These are phyloP conservation scores for Gryllus longicercus DNA, from an alignment of 2,888 invertebrate genomes.

Conservation along the genomic window DNA sequence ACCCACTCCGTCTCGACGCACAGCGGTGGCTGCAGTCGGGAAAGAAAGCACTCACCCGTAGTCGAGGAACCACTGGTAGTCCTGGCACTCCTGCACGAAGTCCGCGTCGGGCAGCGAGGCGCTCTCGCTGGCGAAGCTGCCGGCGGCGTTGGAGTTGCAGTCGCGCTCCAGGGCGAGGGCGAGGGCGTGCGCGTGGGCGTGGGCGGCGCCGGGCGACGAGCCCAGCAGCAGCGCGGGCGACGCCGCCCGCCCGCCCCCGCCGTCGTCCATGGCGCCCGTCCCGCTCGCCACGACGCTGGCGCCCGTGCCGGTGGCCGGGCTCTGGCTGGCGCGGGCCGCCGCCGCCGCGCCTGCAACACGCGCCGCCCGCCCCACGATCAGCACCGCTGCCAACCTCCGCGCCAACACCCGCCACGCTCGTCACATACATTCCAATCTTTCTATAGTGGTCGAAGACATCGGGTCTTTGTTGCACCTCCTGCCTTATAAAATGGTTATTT, in stretches of 20 bases:
- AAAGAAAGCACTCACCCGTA: slow-evolving; percentile 63
- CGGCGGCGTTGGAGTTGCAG: slow-evolving; percentile 52
- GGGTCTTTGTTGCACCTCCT: too few relatives aligned
- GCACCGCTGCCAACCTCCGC: not conserved
- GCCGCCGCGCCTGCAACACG: slow-evolving; percentile 17
- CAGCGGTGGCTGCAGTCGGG: slow-evolving; percentile 19
- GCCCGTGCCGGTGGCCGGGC: not conserved
- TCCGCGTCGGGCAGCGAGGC: slow-evolving; percentile 57
- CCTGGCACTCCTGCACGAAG: slow-evolving; percentile 81
- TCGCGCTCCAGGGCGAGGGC: slow-evolving; percentile 45
- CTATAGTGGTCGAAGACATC: too few relatives aligned
- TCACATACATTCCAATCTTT: too few relatives aligned
- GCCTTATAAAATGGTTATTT: too few relatives aligned
- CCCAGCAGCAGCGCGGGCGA: not conserved
- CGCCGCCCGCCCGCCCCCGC: not conserved
- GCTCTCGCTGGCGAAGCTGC: slow-evolving; percentile 43
- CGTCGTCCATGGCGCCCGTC: not conserved
- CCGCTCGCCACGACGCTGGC: not conserved
- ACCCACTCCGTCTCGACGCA: not conserved
- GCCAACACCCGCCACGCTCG: not conserved
- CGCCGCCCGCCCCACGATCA: not conserved
- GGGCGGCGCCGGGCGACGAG: not conserved
- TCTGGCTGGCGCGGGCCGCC: not conserved
- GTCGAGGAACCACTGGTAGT: slow-evolving; percentile 88
- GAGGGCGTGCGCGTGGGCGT: not conserved